These are phyloP conservation scores for Reticulitermes lucifugus DNA, from an alignment of 2,888 invertebrate genomes.

Conservation along the genomic window DNA sequence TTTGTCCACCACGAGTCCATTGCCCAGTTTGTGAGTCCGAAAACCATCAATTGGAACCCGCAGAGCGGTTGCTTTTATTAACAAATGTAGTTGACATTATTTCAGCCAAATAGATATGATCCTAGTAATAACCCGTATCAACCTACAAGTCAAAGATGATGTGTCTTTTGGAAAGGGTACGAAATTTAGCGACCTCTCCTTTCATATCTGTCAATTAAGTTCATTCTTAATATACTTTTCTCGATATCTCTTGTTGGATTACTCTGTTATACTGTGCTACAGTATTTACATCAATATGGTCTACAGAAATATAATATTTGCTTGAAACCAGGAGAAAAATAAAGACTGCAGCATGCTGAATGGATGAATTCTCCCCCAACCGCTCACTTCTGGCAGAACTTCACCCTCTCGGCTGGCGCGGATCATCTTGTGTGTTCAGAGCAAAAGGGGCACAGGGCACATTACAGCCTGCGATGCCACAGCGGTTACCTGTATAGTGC, in stretches of 20 bases:
- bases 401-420: not conserved
- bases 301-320: not conserved
- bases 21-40: too few relatives aligned
- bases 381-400: not conserved
- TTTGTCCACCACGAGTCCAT: too few relatives aligned
- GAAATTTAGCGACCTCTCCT: too few relatives aligned
- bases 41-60: too few relatives aligned
- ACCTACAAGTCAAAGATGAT: too few relatives aligned
- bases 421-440: not conserved
- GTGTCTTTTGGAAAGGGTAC: too few relatives aligned
- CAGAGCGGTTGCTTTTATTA: too few relatives aligned
- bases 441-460: not conserved
- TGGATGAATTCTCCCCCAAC: not conserved
- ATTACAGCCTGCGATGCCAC: not conserved
- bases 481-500: too few relatives aligned
- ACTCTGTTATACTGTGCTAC: not conserved
- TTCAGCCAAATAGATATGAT: too few relatives aligned
- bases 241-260: not conserved
- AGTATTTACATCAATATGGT: not conserved
- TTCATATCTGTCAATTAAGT: not conserved
- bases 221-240: not conserved
- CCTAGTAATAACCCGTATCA: too few relatives aligned
- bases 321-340: not conserved
- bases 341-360: not conserved
- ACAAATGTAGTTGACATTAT: too few relatives aligned